Conservation (phyloP, 2,888 invertebrate genomes). For the Oxycera nigricornis region DNA sequence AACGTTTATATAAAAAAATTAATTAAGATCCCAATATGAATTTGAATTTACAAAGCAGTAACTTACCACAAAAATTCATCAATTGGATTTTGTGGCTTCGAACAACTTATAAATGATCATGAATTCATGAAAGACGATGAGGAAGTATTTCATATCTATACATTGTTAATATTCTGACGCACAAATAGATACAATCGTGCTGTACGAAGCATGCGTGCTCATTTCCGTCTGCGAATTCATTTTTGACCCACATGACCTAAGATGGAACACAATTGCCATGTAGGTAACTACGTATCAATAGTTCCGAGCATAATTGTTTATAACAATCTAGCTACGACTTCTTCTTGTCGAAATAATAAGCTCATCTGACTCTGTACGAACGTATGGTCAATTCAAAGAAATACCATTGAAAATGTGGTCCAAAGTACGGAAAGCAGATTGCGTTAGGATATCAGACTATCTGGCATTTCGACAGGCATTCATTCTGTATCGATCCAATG, state of each 20-base stretch:
- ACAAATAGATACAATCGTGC: too few species aligned
- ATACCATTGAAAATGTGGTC: neutral
- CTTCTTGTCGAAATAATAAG: conserved; percentile 6
- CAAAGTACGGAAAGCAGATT: conserved; percentile 5
- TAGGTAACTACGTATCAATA: neutral
- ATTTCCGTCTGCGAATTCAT: too few species aligned
- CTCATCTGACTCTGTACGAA: neutral
- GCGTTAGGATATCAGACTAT: conserved; percentile 10
- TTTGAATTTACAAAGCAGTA: too few species aligned
- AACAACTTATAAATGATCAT: too few species aligned
- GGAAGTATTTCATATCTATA: too few species aligned
- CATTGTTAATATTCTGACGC: too few species aligned
- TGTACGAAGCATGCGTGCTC: too few species aligned
- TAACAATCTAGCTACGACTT: neutral
- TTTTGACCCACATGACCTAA: conserved; percentile 1
- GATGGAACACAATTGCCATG: conserved; percentile 21
- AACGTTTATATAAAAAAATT: too few species aligned
- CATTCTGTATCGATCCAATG: conserved; percentile 14
- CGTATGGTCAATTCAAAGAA: neutral
- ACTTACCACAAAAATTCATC: too few species aligned
- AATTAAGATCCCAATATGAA: too few species aligned
- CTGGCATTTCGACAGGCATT: neutral
- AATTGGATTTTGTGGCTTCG: too few species aligned
- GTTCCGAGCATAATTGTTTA: neutral
- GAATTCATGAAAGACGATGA: too few species aligned